Conservation (phyloP, 2,113 vertebrate species). For the Dinomys branickii region DNA sequence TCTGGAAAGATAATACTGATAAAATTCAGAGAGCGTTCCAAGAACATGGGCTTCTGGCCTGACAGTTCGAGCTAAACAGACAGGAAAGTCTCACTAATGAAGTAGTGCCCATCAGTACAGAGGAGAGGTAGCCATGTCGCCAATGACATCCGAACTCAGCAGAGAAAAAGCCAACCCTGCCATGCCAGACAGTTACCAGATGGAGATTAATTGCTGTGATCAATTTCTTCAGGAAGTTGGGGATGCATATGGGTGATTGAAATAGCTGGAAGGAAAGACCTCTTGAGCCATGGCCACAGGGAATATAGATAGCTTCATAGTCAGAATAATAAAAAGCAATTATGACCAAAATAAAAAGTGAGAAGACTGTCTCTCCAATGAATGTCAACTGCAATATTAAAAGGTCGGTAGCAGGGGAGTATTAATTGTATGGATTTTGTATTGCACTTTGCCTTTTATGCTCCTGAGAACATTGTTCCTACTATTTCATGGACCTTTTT, state of each 20-base stretch:
- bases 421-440: neutral
- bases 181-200: neutral
- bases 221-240: neutral
- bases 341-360: neutral
- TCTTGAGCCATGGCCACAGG: neutral
- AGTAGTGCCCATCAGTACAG: rapidly evolving
- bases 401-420: neutral
- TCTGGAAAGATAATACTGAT: conserved; percentile 22
- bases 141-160: neutral
- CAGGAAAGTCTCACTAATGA: neutral
- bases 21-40: neutral
- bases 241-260: neutral
- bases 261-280: neutral
- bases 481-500: neutral
- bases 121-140: neutral
- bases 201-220: neutral
- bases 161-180: neutral
- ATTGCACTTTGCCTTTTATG: neutral
- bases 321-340: neutral
- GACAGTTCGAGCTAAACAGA: neutral
- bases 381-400: neutral
- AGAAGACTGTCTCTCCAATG: neutral
- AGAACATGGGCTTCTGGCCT: neutral
- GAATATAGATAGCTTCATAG: neutral
- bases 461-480: neutral